These are phyloP conservation scores for Amphipyra tragopoginis DNA, from an alignment of 2,888 invertebrate species.

Conservation along the genomic window DNA sequence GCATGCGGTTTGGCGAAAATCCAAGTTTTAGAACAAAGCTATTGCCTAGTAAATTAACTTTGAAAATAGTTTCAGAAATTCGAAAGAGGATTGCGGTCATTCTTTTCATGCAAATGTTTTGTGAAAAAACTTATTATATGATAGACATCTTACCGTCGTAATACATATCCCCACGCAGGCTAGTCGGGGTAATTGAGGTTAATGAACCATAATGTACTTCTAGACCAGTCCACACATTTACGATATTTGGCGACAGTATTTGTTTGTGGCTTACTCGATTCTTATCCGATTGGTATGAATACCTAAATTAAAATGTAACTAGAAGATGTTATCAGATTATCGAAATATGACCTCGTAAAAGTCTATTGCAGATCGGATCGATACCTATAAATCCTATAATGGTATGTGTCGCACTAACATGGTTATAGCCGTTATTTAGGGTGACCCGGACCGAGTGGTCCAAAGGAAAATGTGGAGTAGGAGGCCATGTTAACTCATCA, in stretches of 20 bases:
- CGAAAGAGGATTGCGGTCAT: background rate
- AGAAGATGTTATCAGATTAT: conserved; percentile 1
- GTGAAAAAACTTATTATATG: too few species aligned
- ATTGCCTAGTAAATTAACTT: conserved; percentile 9
- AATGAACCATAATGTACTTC: conserved; percentile 27
- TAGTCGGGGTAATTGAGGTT: conserved; percentile 22
- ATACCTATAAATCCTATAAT: conserved; percentile 10
- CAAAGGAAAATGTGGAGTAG: too few species aligned
- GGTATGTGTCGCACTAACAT: too few species aligned
- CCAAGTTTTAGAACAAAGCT: conserved; percentile 26
- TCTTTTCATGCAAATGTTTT: too few species aligned
- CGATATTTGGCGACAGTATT: background rate
- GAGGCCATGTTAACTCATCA: too few species aligned
- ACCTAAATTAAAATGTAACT: conserved; percentile 1
- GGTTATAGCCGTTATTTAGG: too few species aligned
- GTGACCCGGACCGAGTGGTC: too few species aligned
- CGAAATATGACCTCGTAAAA: background rate
- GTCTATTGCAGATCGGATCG: background rate
- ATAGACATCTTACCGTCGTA: too few species aligned
- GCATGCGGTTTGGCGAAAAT: conserved; percentile 24
- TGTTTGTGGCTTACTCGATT: conserved; percentile 3
- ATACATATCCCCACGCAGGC: background rate
- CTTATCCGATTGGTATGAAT: conserved; percentile 1
- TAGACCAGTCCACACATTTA: background rate
- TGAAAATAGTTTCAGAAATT: conserved; percentile 8